Evolutionary conservation across 1,140 invertebrate species (phyloP), one percentile per base, ranked within the genome.

Genomic region (Zeugodacus cucurbitae): DNA sequence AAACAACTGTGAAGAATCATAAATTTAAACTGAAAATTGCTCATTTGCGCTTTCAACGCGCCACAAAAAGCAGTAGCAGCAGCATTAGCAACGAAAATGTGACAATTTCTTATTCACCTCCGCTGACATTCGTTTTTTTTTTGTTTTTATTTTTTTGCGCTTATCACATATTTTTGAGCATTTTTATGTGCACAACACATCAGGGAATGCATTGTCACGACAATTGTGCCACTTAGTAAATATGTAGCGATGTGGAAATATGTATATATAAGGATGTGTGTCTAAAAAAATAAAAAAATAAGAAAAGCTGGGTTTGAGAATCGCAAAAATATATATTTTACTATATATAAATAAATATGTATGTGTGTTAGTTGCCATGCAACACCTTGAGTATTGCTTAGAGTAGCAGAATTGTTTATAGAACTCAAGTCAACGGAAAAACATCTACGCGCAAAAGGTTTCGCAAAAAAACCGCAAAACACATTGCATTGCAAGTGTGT

Each of bases 171-270:
- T 41, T 41, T 74, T 37, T 41, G 32, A 74, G 34, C 34, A 32
- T 22, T 74, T 37, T 74, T 74, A 37, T 74, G 67, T 17, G 34
- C 67, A 41, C 67, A 26, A 17, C 64, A 67, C 32, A 74, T 41
- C 67, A 41, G 67, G 32, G 67, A 74, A 74, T 74, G 67, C 67
- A 74, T 74, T 74, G 67, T 74, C 34, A 74, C 34, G 67, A 74
- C 67, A 41, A 74, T 74, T 74, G 67, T 74, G 67, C 67, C 67
- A 74, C 67, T 74, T 37, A 74, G 34, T 0, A 74, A 41, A 74
- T 74, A 67, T 62, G 10, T 62, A 62, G 4, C 1, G 14, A 20
- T 54, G 48, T 17, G 3, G n/a, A 34, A 34, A 62, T 26, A 62
- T n/a, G 6, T 70, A 32, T 37, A 37, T 32, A 22, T 41, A 22